Evolutionary conservation across 2,797 vertebrate genomes (phyloP), one percentile per base, ranked within the genome.

Genomic region (Myotis findleyi): DNA sequence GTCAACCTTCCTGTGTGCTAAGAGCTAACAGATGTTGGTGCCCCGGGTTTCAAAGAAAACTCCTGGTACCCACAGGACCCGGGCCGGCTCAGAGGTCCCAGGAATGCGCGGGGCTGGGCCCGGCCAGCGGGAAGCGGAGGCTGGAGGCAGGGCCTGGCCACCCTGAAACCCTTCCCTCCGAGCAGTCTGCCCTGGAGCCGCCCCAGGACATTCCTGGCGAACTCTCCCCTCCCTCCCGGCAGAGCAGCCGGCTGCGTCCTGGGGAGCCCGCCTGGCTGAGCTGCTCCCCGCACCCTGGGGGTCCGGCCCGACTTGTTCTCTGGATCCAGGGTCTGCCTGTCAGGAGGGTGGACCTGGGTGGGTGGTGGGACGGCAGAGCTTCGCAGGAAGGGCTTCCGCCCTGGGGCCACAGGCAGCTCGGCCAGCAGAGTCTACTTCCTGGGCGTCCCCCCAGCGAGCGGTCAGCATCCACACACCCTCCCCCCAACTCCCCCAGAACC

Each of bases 11-110:
- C 98, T 98, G 98, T 96, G 98, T 98, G 96, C 97, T 98, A 98
- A 98, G 98, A 98, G 98, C 98, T 98, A 98, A 98, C 98, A 98
- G 98, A 98, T 98, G 98, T 98, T 92, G 96, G 98, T 98, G 97
- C 98, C 98, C 97, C 66, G 72, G 95, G 96, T 98, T 98, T 98
- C 98, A 98, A 98, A 98, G 98, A 97, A 97, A 98, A 98, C 96
- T 98, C 97, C 95, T 94, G 86, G 97, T 98, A 97, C 98, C 98
- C 98, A 95, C 87, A 96, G 97, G 98, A 98, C 97, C 97, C 91
- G 77, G 98, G 95, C 95, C 96, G 95, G 96, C 95, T 97, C 95
- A 96, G 77, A 96, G 98, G 98, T 97, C 98, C 97, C 97, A 98
- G 98, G 98, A 98, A 98, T 95, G 97, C 87, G 96, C 92, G 71